Evolutionary conservation across 1,140 invertebrate species (phyloP).

Genomic region (Lordiphosa stackelbergi): DNA sequence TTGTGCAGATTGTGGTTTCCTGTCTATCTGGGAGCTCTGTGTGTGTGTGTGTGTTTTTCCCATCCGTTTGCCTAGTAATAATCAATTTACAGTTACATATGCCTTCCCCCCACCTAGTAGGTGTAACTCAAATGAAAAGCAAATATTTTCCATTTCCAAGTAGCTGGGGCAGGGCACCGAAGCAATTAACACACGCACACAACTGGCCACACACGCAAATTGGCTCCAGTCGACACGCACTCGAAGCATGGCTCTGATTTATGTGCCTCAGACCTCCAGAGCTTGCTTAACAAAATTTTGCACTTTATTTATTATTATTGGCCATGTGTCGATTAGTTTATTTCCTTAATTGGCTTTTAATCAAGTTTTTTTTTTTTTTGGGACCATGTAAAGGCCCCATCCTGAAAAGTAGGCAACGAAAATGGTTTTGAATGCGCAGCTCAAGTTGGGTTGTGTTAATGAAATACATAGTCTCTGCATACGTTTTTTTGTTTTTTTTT

Average conservation of each 20-base stretch:
- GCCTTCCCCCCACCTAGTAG: neutral
- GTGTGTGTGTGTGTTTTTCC: slow-evolving; percentile 6
- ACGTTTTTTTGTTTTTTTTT: no score
- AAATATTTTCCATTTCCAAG: slow-evolving; percentile 63
- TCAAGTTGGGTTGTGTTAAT: no score
- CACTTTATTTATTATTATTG: slow-evolving; percentile 56
- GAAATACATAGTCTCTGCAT: no score
- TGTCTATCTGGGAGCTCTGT: slow-evolving; percentile 11
- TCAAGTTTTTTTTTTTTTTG: slow-evolving; percentile 7
- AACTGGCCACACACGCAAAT: slow-evolving; percentile 34
- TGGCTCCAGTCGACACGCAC: slow-evolving; percentile 21
- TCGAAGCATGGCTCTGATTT: slow-evolving; percentile 21
- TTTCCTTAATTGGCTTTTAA: slow-evolving; percentile 53
- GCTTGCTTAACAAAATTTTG: no score
- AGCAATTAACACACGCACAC: slow-evolving; percentile 23
- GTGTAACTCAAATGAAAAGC: slow-evolving; percentile 56
- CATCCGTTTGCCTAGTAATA: slow-evolving; percentile 47
- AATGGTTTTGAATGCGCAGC: neutral
- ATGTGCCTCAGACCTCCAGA: slow-evolving; percentile 10
- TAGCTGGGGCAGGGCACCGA: slow-evolving; percentile 22
- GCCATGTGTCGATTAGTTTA: slow-evolving; percentile 27
- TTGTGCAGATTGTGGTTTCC: slow-evolving; percentile 35
- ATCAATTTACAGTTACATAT: slow-evolving; percentile 61
- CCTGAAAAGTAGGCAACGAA: slow-evolving; percentile 6
- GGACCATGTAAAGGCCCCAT: neutral